Evolutionary conservation across 2,888 invertebrate species (phyloP), one percentile per base, ranked within the genome.

Genomic region (Trypoxylon attenuatum): DNA sequence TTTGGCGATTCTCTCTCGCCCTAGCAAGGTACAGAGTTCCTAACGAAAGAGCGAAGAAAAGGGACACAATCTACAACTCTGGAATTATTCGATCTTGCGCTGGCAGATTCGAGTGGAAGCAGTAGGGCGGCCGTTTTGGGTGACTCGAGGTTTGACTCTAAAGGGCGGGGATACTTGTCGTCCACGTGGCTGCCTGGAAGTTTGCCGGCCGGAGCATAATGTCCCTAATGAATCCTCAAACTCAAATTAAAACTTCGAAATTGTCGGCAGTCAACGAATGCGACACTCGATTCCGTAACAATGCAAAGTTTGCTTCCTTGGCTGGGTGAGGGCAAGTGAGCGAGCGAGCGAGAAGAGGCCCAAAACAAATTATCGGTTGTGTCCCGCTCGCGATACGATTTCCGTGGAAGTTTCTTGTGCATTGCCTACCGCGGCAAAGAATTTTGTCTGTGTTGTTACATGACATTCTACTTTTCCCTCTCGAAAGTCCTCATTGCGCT

Each of bases 181-280:
- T 66, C 78, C 69, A 70, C 75, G 71, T 76, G 72, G 76, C 72
- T 69, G 67, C 47, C 67, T 68, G 69, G 60, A 77, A 80, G 76
- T 81, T 80, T 64, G 72, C 70, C 73, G 69, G 67, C 58, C 50
- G 56, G 59, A 58, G 73, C 71, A 75, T 81, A 80, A 81, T 77
- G 76, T 78, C 68, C 69, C 75, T 81, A 82, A 82, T 82, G 82
- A 82, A 79, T 77, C 81, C 80, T 74, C 77, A 74, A 82, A 84
- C 83, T 85, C 84, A 82, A 84, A 85, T 85, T 84, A 84, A 85
- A 85, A 85, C 77, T 85, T 85, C 55, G 74, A 82, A 84, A 84
- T 84, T 78, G 84, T 80, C 77, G 80, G 75, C 76, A 78, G 81
- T 79, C 79, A 68, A 66, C 77, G 71, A 78, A 78, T 66, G 67